Evolutionary conservation across 2,888 invertebrate genomes (phyloP).

Genomic region (Drosophila parthenogenetica): DNA sequence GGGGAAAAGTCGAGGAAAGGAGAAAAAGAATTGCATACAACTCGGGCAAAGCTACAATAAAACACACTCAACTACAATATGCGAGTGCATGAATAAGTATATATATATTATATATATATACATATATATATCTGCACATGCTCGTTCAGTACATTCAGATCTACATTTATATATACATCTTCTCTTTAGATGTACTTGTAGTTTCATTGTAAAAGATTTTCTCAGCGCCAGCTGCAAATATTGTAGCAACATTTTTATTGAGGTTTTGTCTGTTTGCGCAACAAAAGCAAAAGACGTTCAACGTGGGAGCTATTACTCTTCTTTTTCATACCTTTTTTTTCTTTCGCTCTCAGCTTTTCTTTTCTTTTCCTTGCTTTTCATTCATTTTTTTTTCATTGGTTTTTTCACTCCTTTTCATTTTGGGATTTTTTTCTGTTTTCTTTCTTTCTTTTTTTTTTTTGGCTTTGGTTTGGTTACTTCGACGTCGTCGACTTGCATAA

Average conservation of each 20-base stretch:
- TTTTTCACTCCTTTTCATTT: conserved; percentile 22
- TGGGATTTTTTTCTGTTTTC: conserved; percentile 16
- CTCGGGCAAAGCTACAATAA: conserved; percentile 57
- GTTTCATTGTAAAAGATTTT: conserved; percentile 70
- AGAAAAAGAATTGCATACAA: conserved; percentile 55
- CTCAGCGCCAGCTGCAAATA: conserved; percentile 77
- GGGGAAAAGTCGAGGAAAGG: conserved; percentile 7
- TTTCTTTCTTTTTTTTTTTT: conserved; percentile 18
- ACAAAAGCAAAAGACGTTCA: conserved; percentile 65
- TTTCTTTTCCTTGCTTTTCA: conserved; percentile 11
- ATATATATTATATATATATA: conserved; percentile 18
- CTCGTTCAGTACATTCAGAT: neutral
- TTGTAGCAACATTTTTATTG: conserved; percentile 81
- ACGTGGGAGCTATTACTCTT: conserved; percentile 63
- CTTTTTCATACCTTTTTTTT: conserved; percentile 12
- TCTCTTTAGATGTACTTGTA: conserved; percentile 38
- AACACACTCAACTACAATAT: conserved; percentile 42
- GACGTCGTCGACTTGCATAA: conserved; percentile 63
- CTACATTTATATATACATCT: conserved; percentile 24
- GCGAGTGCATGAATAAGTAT: conserved; percentile 37
- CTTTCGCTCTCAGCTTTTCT: conserved; percentile 16
- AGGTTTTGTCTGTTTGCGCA: conserved; percentile 80
- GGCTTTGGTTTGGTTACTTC: conserved; percentile 28
- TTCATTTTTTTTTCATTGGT: conserved; percentile 23
- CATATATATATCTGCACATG: conserved; percentile 17